Evolutionary conservation across 2,888 invertebrate genomes (phyloP).

Genomic region (Euproctis similis): DNA sequence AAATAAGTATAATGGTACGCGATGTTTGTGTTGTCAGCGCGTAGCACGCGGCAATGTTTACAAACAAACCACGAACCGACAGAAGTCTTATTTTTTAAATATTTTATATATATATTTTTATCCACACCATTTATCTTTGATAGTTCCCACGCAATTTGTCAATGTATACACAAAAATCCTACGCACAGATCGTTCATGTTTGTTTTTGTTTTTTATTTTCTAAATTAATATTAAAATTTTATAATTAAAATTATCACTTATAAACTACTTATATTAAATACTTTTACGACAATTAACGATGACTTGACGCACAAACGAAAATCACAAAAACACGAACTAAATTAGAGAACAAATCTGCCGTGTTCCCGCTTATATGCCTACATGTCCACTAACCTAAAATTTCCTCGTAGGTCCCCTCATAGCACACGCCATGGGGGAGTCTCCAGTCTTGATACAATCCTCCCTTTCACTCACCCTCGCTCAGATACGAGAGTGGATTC

Average conservation of each 20-base stretch:
- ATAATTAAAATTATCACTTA: conserved; percentile 30
- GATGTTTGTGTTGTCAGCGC: conserved; percentile 41
- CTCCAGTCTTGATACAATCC: conserved; percentile 64
- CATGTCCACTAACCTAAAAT: conserved; percentile 77
- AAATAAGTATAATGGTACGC: conserved; percentile 30
- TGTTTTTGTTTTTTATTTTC: too few species aligned
- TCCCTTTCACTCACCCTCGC: conserved; percentile 70
- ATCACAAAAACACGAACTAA: conserved; percentile 75
- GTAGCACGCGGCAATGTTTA: conserved; percentile 65
- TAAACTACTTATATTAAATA: conserved; percentile 32
- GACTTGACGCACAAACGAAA: conserved; percentile 73
- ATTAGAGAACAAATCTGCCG: conserved; percentile 75
- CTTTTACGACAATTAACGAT: conserved; percentile 65
- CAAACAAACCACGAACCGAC: conserved; percentile 55
- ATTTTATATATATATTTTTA: conserved; percentile 28
- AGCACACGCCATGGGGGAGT: conserved; percentile 63
- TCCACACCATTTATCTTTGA: conserved; percentile 21
- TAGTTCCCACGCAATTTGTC: conserved; percentile 26
- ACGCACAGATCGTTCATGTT: conserved; percentile 10
- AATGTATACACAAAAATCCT: conserved; percentile 23
- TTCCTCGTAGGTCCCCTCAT: conserved; percentile 64
- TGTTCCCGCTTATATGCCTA: conserved; percentile 76
- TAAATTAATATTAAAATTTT: too few species aligned
- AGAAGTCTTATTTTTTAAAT: too few species aligned
- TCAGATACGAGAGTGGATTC: conserved; percentile 60